Conservation (phyloP, 2,888 invertebrate genomes). For the Melieria picta region DNA sequence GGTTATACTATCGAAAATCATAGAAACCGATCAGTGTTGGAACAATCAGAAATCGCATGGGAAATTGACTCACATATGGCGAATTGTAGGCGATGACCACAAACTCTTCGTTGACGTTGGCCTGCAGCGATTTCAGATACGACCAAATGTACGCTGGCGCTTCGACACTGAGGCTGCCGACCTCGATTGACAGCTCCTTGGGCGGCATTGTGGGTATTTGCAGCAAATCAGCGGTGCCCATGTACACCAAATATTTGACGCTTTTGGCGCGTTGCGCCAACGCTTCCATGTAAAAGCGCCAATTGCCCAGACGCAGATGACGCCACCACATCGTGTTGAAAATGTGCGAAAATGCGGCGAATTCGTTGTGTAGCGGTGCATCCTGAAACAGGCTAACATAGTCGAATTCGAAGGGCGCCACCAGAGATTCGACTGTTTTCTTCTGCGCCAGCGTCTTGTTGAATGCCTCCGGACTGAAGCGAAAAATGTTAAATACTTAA, state of each 20-base stretch:
- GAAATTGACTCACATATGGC: constrained; percentile 30
- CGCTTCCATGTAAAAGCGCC: constrained; percentile 35
- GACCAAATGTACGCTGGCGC: constrained; percentile 39
- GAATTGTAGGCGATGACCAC: constrained; percentile 42
- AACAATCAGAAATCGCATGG: background rate
- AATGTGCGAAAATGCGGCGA: constrained; percentile 27
- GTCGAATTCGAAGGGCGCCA: constrained; percentile 20
- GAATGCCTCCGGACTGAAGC: constrained; percentile 9
- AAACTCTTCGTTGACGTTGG: constrained; percentile 33
- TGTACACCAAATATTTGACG: constrained; percentile 35
- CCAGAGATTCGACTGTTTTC: background rate
- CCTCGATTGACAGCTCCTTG: background rate
- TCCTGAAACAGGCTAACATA: constrained; percentile 26
- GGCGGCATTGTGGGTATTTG: constrained; percentile 12
- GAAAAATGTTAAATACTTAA: background rate
- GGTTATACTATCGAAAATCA: constrained; percentile 16
- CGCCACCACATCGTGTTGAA: constrained; percentile 41
- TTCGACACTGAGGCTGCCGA: constrained; percentile 20
- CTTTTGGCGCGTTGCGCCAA: constrained; percentile 30
- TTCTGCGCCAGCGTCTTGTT: background rate
- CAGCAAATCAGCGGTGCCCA: constrained; percentile 26
- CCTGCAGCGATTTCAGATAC: constrained; percentile 35
- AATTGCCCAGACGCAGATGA: constrained; percentile 40
- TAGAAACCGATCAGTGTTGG: background rate
- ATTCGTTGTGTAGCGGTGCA: constrained; percentile 2